Evolutionary conservation across 2,888 invertebrate species (phyloP), one percentile per base, ranked within the genome.

Genomic region (Agrotis clavis): DNA sequence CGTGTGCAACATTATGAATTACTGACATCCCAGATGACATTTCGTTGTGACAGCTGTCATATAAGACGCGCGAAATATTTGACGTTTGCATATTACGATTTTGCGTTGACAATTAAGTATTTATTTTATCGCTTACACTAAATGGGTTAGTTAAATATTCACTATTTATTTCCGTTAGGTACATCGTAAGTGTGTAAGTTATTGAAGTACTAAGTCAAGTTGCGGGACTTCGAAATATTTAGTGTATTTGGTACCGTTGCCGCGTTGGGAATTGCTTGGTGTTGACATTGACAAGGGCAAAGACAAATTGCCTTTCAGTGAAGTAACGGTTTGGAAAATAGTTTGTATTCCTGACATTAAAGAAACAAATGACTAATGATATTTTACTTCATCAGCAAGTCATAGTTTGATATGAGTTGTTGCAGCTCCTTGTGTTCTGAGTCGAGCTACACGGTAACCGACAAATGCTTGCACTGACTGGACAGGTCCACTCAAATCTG

Each of bases 31-130:
- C 21, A 67, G 19, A 48, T 79, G 79, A 69, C 68, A 69, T 83
- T 79, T 70, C 30, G 61, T 47, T 60, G 67, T 74, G 81, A 71
- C 81, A 85, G 67, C 63, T 81, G 83, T 81, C 86, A 72, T 68
- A 83, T 83, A 83, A 83, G 13, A 70, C 41, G 19, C 53, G 70
- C 30, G 30, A 65, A 74, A 72, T 85, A 85, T 83, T 74, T 63
- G 83, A 85, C 83, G 67, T 79, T 70, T 45, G 35, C n/a, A 21
- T 53, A 61, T 41, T 57, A 73, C 21, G 41, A 62, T 82, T 64
- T 79, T 56, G 69, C 50, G 60, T 63, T 76, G 77, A 62, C 56
- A 72, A 74, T 85, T 74, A 83, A 77, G 74, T 66, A 56, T 64
- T 71, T 19, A 61, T 70, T 83, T 83, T 83, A 83, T 72, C 16